Evolutionary conservation across 1,140 invertebrate species (phyloP), one percentile per base, ranked within the genome.

Genomic region (Nixonia krombeini): DNA sequence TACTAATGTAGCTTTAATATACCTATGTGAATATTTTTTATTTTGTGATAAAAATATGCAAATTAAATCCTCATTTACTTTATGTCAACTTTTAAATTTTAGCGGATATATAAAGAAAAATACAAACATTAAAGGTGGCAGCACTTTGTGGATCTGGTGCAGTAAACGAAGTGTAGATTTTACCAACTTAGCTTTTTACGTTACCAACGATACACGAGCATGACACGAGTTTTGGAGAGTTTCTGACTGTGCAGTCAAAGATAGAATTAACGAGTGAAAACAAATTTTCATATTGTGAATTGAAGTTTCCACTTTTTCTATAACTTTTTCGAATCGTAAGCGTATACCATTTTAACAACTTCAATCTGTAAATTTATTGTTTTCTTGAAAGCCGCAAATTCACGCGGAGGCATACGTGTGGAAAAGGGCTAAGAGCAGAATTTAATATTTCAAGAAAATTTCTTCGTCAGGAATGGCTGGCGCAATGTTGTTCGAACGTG

Each of bases 401-500:
- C 6, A 8, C 13, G 25, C 28, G 2, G 2, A 21, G 25, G 41
- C 28, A 26, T 18, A 40, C 1, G 25, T 44, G 18, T 1, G n/a
- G n/a, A 26, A 44, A 26, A 4, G 6, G 28, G 41, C 25, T 26
- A 9, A 5, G 15, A 23, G n/a, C 23, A 28, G n/a, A 28, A 16
- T 31, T 17, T 52, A 1, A 29, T 40, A 28, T 17, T 33, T 13
- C 44, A 45, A 42, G 15, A 2, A 10, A 9, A 15, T 26, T 26
- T 6, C 37, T 16, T 23, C 18, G 26, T 25, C 13, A 26, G 52
- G 76, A 70, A 94, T 94, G 93, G 93, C 92, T 81, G 92, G 92
- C 86, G 93, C 93, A 75, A 93, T 92, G 89, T 88, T 94, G 86
- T 93, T 94, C 78, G 93, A 94, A 83, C 87, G 91, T 79, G 89